Conservation (phyloP, 2,113 vertebrate genomes). For the Daubentonia madagascariensis region DNA sequence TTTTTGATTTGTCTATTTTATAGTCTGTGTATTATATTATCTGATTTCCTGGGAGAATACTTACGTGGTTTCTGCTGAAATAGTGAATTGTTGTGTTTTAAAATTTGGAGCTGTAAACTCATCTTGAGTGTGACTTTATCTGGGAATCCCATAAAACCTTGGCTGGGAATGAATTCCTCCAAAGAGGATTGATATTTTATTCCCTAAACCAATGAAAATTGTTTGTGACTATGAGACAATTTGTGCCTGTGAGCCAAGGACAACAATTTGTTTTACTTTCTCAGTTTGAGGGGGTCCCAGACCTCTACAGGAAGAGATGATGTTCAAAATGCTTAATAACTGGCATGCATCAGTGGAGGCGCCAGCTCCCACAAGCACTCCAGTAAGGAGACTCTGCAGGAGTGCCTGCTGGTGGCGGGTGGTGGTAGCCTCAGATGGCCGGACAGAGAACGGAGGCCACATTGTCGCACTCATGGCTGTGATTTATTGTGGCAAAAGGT, state of each 20-base stretch:
- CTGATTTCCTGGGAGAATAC: background rate
- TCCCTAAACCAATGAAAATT: background rate
- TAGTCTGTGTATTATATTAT: background rate
- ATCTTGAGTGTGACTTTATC: background rate
- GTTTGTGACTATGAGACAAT: background rate
- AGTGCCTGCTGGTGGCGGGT: background rate
- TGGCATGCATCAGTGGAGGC: background rate
- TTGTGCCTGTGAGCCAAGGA: background rate
- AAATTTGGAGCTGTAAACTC: background rate
- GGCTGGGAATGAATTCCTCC: background rate
- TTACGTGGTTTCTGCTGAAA: background rate
- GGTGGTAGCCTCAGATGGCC: background rate
- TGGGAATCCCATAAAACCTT: background rate
- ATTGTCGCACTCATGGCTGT: background rate
- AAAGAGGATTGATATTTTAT: background rate
- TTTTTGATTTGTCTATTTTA: background rate
- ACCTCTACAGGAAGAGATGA: background rate
- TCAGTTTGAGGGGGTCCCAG: background rate
- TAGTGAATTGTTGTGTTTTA: background rate
- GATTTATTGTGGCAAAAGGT: background rate
- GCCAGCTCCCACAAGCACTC: background rate
- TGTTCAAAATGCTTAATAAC: background rate
- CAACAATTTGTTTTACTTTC: background rate
- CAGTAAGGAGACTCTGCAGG: background rate
- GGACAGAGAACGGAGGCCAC: too few species aligned